Conservation (phyloP, 2,888 invertebrate genomes). For the Rhopalosiphum nymphaeae region DNA sequence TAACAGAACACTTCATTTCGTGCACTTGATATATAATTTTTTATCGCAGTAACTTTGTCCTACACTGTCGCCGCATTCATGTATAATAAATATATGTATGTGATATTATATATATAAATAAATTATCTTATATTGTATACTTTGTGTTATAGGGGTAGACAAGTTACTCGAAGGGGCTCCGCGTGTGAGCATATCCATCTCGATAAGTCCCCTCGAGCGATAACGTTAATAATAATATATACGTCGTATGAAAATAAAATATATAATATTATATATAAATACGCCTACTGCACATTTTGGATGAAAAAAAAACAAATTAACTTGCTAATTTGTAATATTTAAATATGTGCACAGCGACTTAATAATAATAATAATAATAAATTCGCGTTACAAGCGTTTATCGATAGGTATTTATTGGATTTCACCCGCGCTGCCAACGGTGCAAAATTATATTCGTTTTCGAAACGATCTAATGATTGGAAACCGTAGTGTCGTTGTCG, state of each 20-base stretch:
- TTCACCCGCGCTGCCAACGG: background rate
- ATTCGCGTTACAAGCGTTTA: background rate
- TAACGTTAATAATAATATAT: conserved; percentile 7
- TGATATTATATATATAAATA: no score
- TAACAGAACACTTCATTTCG: background rate
- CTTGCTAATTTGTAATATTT: conserved; percentile 10
- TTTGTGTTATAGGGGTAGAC: background rate
- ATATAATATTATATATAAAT: background rate
- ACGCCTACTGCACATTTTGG: background rate
- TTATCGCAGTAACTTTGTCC: background rate
- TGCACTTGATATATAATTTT: background rate
- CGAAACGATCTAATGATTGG: background rate
- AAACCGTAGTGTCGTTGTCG: background rate
- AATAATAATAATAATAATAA: conserved; percentile 1
- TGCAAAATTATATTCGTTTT: background rate
- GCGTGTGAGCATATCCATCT: background rate
- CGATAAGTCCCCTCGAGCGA: conserved; percentile 19
- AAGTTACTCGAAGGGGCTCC: background rate
- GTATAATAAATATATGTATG: background rate
- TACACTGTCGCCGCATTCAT: background rate
- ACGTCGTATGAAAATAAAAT: no score
- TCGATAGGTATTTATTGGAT: background rate
- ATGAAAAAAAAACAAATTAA: background rate
- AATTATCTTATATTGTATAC: background rate
- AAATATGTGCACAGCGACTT: background rate